Percentiles rank a stretch among this genome's conserved stretches.
Conservation (phyloP, 1,140 invertebrate species). For the Araneus ventricosus region DNA sequence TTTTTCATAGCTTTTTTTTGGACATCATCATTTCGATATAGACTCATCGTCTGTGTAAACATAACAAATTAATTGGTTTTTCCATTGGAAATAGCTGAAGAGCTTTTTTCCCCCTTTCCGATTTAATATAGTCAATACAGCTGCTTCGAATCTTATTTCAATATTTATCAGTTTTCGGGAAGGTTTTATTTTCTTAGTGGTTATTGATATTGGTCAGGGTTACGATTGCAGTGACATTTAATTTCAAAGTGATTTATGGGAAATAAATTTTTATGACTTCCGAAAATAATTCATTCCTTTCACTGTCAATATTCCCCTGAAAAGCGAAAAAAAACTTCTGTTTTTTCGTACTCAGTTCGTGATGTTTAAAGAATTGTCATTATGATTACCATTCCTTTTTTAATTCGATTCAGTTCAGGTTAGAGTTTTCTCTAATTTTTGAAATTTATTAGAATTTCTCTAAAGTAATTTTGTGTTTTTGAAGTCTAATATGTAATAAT, state of each 20-base stretch:
- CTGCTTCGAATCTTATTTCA: constrained; percentile 30
- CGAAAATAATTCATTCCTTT: not conserved
- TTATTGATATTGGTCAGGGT: constrained; percentile 68
- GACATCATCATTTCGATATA: not conserved
- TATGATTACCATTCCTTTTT: too few species aligned
- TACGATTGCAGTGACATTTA: constrained; percentile 23
- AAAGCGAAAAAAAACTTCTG: too few species aligned
- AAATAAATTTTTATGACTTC: constrained; percentile 20
- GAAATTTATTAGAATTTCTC: too few species aligned
- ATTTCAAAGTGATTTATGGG: constrained; percentile 3
- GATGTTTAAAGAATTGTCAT: too few species aligned
- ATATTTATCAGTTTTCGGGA: constrained; percentile 58
- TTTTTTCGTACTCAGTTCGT: too few species aligned
- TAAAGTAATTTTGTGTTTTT: too few species aligned
- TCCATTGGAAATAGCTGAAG: constrained; percentile 68
- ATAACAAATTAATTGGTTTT: constrained; percentile 69
- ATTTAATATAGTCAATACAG: constrained; percentile 48
- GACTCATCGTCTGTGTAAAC: constrained; percentile 51
- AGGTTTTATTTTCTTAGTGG: constrained; percentile 40
- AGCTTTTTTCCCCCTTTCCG: not conserved
- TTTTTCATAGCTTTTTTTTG: constrained; percentile 51
- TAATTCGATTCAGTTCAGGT: too few species aligned
- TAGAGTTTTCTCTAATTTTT: too few species aligned
- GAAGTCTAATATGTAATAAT: too few species aligned
- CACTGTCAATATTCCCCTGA: not conserved